Base-by-base conservation (phyloP, 2,797 vertebrate genomes). In the Schizopygopsis pylzovi region DNA sequence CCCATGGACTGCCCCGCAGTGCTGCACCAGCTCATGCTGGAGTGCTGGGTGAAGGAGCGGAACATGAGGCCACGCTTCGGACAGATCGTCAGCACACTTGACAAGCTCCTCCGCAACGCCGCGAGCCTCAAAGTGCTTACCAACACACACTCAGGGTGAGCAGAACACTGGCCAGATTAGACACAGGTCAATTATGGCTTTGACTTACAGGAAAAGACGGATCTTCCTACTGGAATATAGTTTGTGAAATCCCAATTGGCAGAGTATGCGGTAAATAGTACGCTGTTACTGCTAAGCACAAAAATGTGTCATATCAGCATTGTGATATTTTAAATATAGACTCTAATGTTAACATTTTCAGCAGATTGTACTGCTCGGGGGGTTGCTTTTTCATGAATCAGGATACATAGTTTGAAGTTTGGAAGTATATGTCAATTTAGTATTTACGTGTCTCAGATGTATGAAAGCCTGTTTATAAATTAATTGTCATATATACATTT, bases 1-100 rank as follows among this genome's bases (percentile, higher is more conserved):
- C 97, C 97, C 82, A 97, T 97, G 97, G 97, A 97, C 94, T 97
- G 96, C 89, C 97, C 97, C 78, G 96, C 98, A 10, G 98, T 98
- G 0, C 95, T 99, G 84, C 98, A 99, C 94, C 98, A 99, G 95
- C 96, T 99, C 90, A 99, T 99, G 98, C 90, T 99, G 88, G 98
- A 99, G 94, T 99, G 98, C 94, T 99, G 98, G 98, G 97, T 99
- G 94, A 97, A 98, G 89, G 98, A 99, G 92, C 96, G 98, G 56
- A 99, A 99, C 93, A 95, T 98, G 80, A 94, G 98, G 93, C 98
- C 98, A 75, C 99, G 99, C 90, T 99, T 99, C 95, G 97, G 97
- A 82, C 97, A 98, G 91, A 99, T 99, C 0, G 98, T 99, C 91
- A 98, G 98, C 93, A 99, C 98, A 82, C 93, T 99, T 93, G 98